These are phyloP conservation scores for Vulpes ferrilata DNA, from an alignment of 2,113 vertebrate genomes.

Conservation along the genomic window DNA sequence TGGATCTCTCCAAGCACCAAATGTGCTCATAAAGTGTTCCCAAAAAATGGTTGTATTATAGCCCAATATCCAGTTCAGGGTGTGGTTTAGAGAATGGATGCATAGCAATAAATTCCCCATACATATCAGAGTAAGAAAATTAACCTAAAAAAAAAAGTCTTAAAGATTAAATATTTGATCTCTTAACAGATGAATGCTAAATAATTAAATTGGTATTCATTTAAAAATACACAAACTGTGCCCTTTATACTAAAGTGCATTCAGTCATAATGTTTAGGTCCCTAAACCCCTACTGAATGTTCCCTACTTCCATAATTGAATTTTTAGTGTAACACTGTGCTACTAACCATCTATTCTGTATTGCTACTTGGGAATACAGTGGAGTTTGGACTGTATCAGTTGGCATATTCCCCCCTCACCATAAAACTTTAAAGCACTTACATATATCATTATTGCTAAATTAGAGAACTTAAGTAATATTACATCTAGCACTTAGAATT, in stretches of 20 bases:
- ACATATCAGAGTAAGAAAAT: slow-evolving; percentile 67
- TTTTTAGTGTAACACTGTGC: slow-evolving; percentile 68
- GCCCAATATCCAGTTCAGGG: slow-evolving; percentile 65
- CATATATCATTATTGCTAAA: slow-evolving; percentile 30
- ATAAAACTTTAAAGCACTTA: slow-evolving; percentile 46
- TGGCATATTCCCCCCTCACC: background rate
- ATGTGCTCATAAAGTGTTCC: slow-evolving; percentile 22
- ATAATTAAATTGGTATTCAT: slow-evolving; percentile 71
- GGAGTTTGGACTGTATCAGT: background rate
- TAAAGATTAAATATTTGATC: slow-evolving; percentile 73
- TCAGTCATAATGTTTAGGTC: slow-evolving; percentile 77
- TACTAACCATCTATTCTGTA: slow-evolving; percentile 57
- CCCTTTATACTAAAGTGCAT: slow-evolving; percentile 89
- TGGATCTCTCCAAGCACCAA: slow-evolving; percentile 12
- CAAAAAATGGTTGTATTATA: slow-evolving; percentile 29
- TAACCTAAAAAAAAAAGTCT: slow-evolving; percentile 9
- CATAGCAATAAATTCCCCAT: slow-evolving; percentile 55
- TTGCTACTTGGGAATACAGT: background rate
- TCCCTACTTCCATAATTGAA: slow-evolving; percentile 82
- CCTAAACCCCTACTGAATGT: slow-evolving; percentile 81
- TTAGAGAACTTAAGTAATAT: slow-evolving; percentile 56
- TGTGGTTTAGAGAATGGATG: background rate
- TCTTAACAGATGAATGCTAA: slow-evolving; percentile 68
- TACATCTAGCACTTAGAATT: slow-evolving; percentile 53
- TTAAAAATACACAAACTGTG: slow-evolving; percentile 78